Evolutionary conservation across 2,888 invertebrate genomes (phyloP).

Genomic region (Caenorhabditis zanzibari): DNA sequence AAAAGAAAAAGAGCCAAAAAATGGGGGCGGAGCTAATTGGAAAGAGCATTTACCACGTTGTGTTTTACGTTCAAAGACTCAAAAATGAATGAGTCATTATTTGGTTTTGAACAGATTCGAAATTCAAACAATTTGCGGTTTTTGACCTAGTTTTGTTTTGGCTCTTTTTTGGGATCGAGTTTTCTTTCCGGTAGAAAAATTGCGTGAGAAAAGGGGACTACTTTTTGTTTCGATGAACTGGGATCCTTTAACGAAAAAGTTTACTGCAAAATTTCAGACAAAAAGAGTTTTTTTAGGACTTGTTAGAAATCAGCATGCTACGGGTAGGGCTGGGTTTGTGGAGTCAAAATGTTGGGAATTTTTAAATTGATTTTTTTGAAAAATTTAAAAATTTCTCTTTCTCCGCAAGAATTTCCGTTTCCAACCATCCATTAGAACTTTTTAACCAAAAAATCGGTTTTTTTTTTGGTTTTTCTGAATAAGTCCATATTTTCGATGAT

Average conservation of each 20-base stretch:
- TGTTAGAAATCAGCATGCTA: no score
- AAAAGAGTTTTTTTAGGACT: no score
- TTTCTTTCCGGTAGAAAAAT: neutral
- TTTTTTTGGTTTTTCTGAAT: no score
- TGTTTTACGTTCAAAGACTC: constrained; percentile 16
- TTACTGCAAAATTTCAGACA: no score
- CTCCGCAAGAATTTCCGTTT: no score
- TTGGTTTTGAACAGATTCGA: constrained; percentile 39
- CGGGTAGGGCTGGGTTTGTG: no score
- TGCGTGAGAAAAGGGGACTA: neutral
- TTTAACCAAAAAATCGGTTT: no score
- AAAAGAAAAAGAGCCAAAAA: constrained; percentile 18
- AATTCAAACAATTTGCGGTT: constrained; percentile 36
- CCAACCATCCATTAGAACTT: no score
- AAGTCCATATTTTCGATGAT: no score
- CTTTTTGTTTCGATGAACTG: constrained; percentile 10
- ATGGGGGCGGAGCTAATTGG: constrained; percentile 22
- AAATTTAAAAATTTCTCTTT: no score
- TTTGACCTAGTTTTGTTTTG: constrained; percentile 30
- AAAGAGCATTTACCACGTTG: constrained; percentile 32
- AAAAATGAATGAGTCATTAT: constrained; percentile 44
- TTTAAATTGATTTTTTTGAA: no score
- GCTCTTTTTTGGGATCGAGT: constrained; percentile 1
- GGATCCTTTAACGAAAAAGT: neutral
- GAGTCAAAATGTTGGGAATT: no score